A percentile compares a stretch with the other conserved stretches of the same genome.
Evolutionary conservation across 1,140 invertebrate species (phyloP).

Genomic region (Temnothorax nylanderi): DNA sequence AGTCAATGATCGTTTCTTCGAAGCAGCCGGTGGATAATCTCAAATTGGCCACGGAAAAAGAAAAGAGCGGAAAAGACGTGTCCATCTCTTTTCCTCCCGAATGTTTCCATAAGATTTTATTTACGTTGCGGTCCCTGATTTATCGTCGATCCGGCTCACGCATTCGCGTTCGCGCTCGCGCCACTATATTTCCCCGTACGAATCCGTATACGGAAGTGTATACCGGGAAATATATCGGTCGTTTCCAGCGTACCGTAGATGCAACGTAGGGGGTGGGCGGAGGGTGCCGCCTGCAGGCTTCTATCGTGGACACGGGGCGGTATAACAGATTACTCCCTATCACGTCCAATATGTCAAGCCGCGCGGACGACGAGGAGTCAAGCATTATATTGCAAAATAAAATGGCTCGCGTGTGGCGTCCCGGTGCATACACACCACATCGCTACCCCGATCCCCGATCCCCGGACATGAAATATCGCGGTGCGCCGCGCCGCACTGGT

Average conservation of each 20-base stretch:
- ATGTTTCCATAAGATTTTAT: conserved; percentile 64
- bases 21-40: not conserved
- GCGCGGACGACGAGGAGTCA: conserved; percentile 70
- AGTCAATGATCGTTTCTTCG: conserved; percentile 20
- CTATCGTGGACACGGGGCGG: conserved; percentile 58
- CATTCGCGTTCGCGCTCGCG: conserved; percentile 31
- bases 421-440: not conserved
- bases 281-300: conserved; percentile 21
- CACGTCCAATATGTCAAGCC: conserved; percentile 72
- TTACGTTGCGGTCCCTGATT: conserved; percentile 65
- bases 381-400: conserved; percentile 74
- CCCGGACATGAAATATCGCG: conserved; percentile 61
- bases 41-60: conserved; percentile 25
- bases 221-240: conserved; percentile 64
- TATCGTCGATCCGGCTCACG: conserved; percentile 68
- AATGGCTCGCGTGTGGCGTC: conserved; percentile 53
- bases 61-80: not conserved
- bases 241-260: conserved; percentile 32
- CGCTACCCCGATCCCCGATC: not conserved
- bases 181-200: conserved; percentile 28
- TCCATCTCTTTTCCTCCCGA: not conserved
- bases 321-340: conserved; percentile 74
- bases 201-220: conserved; percentile 47
- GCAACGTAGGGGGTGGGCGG: not conserved
- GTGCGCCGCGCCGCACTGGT: not conserved